Evolutionary conservation across 53 echinoderm and acorn worm species (phyloP).

Genomic region (Glandiceps talaboti): DNA sequence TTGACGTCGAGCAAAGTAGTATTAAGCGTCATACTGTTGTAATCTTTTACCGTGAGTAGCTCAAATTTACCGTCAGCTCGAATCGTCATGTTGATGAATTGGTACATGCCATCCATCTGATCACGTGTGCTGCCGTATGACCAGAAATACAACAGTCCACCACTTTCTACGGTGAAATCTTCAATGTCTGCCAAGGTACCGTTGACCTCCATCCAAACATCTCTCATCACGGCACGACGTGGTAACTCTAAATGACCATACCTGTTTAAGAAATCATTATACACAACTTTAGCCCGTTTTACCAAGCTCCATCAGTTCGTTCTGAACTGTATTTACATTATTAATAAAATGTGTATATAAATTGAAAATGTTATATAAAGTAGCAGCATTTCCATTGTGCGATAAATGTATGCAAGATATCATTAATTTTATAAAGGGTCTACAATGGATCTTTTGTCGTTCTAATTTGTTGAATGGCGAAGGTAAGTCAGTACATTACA

Average conservation of each 20-base stretch:
- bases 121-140: slow-evolving; percentile 54
- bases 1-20: slow-evolving; percentile 36
- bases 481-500: too few species aligned
- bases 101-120: slow-evolving; percentile 40
- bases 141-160: slow-evolving; percentile 64
- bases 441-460: too few species aligned
- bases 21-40: slow-evolving; percentile 42
- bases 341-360: too few species aligned
- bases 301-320: too few species aligned
- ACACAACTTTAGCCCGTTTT: too few species aligned
- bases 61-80: slow-evolving; percentile 60
- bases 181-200: slow-evolving; percentile 56
- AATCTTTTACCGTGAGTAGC: slow-evolving; percentile 42
- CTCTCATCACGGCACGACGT: slow-evolving; percentile 55
- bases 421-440: too few species aligned
- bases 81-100: slow-evolving; percentile 66
- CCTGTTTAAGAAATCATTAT: too few species aligned
- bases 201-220: slow-evolving; percentile 82
- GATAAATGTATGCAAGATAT: too few species aligned
- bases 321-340: too few species aligned
- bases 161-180: slow-evolving; percentile 63
- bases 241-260: slow-evolving; percentile 60
- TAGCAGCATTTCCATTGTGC: too few species aligned
- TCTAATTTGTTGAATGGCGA: too few species aligned
- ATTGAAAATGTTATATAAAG: too few species aligned